Percentiles rank a stretch among this genome's conserved stretches.
Evolutionary conservation across 2,888 invertebrate genomes (phyloP).

Genomic region (Metopia argyrocephala): DNA sequence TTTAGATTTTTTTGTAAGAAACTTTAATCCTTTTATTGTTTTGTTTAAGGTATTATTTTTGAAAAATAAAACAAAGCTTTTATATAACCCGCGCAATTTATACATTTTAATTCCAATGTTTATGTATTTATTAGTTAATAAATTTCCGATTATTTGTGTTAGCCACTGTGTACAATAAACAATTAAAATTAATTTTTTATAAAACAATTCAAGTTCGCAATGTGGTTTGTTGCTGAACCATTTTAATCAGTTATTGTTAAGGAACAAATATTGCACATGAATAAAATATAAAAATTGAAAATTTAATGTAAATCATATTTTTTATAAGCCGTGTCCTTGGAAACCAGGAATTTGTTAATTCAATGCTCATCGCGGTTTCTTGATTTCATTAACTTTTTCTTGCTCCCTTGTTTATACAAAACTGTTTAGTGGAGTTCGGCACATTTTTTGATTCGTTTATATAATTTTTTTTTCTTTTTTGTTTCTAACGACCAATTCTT

Average conservation of each 20-base stretch:
- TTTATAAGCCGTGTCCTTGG: conserved; percentile 71
- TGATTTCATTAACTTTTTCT: background rate
- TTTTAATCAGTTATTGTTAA: background rate
- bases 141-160: too few species aligned
- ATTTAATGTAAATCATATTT: conserved; percentile 51
- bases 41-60: too few species aligned
- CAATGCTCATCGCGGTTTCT: conserved; percentile 70
- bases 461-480: background rate
- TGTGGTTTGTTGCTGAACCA: background rate
- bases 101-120: too few species aligned
- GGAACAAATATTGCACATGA: background rate
- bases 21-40: too few species aligned
- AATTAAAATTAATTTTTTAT: background rate
- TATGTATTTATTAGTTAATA: too few species aligned
- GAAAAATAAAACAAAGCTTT: too few species aligned
- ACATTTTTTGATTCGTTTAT: too few species aligned
- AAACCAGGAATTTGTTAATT: conserved; percentile 78
- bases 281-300: conserved; percentile 23
- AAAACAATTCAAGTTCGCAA: too few species aligned
- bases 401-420: background rate
- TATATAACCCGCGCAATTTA: too few species aligned
- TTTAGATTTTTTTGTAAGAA: too few species aligned
- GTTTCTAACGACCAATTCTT: background rate
- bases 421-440: background rate
- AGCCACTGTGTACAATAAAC: too few species aligned